Percentiles rank a stretch among this genome's conserved stretches.
Conservation (phyloP, 2,797 vertebrate genomes). For the Scomberomorus guttatus region DNA sequence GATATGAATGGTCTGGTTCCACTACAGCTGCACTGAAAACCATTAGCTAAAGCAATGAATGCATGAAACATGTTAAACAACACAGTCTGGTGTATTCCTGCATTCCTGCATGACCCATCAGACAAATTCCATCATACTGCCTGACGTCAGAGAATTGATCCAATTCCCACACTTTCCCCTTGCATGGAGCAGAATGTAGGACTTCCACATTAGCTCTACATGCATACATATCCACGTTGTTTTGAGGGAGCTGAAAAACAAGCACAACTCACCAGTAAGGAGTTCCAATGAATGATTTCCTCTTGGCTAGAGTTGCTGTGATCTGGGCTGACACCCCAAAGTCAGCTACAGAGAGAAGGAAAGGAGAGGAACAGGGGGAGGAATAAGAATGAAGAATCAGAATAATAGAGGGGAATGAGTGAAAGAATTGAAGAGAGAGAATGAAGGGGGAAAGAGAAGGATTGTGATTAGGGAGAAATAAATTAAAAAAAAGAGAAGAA, state of each 20-base stretch:
- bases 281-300: conserved; percentile 99
- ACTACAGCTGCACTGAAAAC: not conserved
- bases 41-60: not conserved
- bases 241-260: not conserved
- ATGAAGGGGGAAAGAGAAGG: not conserved
- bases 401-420: not conserved
- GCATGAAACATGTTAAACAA: not conserved
- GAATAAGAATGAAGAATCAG: not conserved
- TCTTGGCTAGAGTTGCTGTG: conserved; percentile 97
- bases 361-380: not conserved
- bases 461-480: not conserved
- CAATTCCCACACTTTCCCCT: not conserved
- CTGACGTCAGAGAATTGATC: not conserved
- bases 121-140: not conserved
- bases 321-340: conserved; percentile 99
- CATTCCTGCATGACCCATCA: not conserved
- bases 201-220: not conserved
- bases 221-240: not conserved
- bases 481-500: not conserved
- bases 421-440: not conserved
- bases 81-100: not conserved
- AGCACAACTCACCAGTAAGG: conserved; percentile 94
- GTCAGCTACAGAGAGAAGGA: conserved; percentile 86
- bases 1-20: not conserved
- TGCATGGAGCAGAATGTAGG: not conserved